Percentiles rank a stretch among this genome's conserved stretches.
phyloP scores from a whole-genome alignment of 2,113 vertebrate species.

The Protomyctophum bolini region DNA sequence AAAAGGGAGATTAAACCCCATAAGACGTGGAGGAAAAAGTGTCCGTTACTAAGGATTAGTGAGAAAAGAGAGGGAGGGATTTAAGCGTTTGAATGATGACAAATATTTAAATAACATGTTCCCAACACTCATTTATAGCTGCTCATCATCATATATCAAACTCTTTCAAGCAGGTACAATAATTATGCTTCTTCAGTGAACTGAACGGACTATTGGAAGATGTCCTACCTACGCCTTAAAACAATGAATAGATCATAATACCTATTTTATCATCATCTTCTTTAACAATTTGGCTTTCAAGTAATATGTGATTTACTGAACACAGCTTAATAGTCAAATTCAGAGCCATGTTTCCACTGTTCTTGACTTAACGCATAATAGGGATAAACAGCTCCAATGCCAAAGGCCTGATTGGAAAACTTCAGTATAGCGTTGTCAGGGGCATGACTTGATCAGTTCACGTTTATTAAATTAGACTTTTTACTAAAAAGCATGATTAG shows the following conservation, averaged over 20 bases:
- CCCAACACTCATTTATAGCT: background rate
- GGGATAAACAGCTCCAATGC: constrained; percentile 2
- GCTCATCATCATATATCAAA: background rate
- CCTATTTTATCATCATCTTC: no score
- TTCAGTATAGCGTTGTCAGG: background rate
- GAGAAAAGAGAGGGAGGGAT: background rate
- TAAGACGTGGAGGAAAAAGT: constrained; percentile 21
- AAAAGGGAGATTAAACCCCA: constrained; percentile 19
- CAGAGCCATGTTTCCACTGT: background rate
- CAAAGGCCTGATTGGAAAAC: background rate
- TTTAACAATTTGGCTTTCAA: no score
- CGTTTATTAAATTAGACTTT: constrained; percentile 29
- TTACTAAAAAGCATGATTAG: constrained; percentile 15
- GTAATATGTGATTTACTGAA: constrained; percentile 12
- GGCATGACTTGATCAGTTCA: constrained; percentile 33
- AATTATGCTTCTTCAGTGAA: no score
- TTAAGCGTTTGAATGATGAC: constrained; percentile 17
- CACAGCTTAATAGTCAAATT: background rate
- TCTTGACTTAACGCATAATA: background rate
- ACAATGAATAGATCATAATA: no score
- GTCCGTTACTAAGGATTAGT: constrained; percentile 44
- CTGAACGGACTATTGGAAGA: no score
- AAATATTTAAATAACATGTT: constrained; percentile 6
- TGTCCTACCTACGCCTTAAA: no score
- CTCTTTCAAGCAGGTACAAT: no score